These are phyloP conservation scores for Coracopsis vasa DNA, from an alignment of 2,113 vertebrate genomes.

Conservation along the genomic window DNA sequence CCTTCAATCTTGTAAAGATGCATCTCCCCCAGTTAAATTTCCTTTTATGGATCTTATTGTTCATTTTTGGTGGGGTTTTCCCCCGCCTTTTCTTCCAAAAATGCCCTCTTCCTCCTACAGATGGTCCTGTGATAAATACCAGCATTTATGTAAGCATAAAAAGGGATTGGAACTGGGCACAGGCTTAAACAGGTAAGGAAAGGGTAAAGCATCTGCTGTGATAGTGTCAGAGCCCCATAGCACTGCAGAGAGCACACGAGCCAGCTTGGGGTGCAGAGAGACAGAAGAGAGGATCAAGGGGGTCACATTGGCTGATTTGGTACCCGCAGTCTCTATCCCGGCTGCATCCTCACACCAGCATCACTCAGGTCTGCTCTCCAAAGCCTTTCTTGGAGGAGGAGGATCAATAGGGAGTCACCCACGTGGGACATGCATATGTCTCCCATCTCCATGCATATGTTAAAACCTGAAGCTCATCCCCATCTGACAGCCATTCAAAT, in stretches of 20 bases:
- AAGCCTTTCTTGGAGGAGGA: not conserved
- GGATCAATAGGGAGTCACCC: not conserved
- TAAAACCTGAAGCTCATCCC: not conserved
- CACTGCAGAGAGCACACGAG: not conserved
- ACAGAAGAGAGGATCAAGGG: not conserved
- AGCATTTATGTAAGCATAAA: not conserved
- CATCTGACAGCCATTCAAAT: not conserved
- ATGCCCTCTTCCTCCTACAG: not conserved
- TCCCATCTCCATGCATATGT: not conserved
- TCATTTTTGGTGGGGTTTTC: not conserved
- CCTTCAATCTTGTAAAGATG: constrained; percentile 12
- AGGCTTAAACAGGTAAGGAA: not conserved
- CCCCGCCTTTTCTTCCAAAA: not conserved
- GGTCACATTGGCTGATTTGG: accelerated
- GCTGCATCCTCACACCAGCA: not conserved
- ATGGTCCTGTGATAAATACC: not conserved
- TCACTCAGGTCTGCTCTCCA: not conserved
- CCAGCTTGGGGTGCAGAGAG: not conserved
- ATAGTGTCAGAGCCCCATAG: accelerated
- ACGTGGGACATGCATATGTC: accelerated
- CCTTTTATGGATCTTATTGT: constrained; percentile 29
- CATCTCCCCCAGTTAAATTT: not conserved
- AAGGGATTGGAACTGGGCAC: not conserved
- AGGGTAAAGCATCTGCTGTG: not conserved
- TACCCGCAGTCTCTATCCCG: not conserved